Percentiles rank a stretch among this genome's conserved stretches.
Evolutionary conservation across 2,797 vertebrate species (phyloP).

Genomic region (Pseudocheirus occidentalis): DNA sequence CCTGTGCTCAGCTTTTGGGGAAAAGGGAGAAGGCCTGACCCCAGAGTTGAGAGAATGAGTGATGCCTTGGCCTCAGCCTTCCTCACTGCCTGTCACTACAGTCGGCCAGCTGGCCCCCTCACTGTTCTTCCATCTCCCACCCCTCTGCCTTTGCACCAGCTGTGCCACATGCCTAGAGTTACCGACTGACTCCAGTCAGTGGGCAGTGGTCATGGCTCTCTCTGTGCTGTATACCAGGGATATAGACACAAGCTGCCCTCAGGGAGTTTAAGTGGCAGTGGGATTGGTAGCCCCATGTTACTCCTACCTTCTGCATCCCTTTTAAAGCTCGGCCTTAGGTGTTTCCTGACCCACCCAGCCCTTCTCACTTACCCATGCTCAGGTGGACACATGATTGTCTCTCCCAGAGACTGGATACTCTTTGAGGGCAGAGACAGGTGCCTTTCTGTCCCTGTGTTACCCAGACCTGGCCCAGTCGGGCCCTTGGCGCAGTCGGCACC

Average conservation of each 20-base stretch:
- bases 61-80: too few relatives aligned
- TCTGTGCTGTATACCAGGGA: too few relatives aligned
- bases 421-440: not conserved
- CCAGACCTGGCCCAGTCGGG: not conserved
- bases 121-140: not conserved
- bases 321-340: not conserved
- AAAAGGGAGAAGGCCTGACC: too few relatives aligned
- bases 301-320: not conserved
- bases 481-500: not conserved
- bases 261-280: not conserved
- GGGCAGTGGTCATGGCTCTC: too few relatives aligned
- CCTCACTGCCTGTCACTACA: too few relatives aligned
- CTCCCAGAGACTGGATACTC: not conserved
- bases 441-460: not conserved
- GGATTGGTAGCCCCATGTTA: not conserved
- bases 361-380: too few relatives aligned
- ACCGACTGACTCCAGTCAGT: rapidly evolving
- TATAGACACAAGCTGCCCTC: not conserved
- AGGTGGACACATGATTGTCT: not conserved
- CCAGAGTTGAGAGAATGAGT: too few relatives aligned
- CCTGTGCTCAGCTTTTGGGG: too few relatives aligned
- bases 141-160: not conserved
- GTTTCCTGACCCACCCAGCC: not conserved
- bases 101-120: too few relatives aligned
- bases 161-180: not conserved